Percentiles rank a stretch among this genome's conserved stretches.
Conservation (phyloP, 2,113 vertebrate genomes). For the Lophotis ruficrista region DNA sequence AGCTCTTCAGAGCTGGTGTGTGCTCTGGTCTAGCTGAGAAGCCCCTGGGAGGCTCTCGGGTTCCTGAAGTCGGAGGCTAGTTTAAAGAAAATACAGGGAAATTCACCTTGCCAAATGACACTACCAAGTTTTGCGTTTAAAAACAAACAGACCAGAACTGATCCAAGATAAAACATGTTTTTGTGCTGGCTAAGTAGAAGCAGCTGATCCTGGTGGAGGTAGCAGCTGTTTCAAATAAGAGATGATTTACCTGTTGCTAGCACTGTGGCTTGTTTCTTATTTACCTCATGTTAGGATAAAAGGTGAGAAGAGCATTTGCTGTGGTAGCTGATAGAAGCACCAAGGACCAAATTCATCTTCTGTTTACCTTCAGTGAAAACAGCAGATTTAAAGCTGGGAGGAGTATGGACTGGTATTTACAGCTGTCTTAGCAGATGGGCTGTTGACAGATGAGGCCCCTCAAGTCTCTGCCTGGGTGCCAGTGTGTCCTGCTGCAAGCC, state of each 20-base stretch:
- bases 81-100: background rate
- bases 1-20: background rate
- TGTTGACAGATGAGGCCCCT: slow-evolving; percentile 34
- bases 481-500: background rate
- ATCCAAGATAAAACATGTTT: background rate
- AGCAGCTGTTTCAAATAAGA: background rate
- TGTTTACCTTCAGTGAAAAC: slow-evolving; percentile 8
- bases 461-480: background rate
- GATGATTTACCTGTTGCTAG: background rate
- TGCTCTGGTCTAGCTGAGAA: background rate
- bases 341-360: background rate
- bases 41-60: background rate
- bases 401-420: slow-evolving; percentile 9
- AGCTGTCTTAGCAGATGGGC: slow-evolving; percentile 59
- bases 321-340: background rate
- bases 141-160: background rate
- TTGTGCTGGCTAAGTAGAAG: background rate
- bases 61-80: background rate
- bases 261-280: background rate
- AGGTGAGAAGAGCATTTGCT: background rate
- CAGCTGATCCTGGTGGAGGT: background rate
- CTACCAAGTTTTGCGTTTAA: background rate
- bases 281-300: background rate
- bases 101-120: background rate
- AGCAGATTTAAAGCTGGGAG: slow-evolving; percentile 39